Percentiles rank a stretch among this genome's conserved stretches.
Evolutionary conservation across 2,113 vertebrate genomes (phyloP).

Genomic region (Planiliza haematocheilus): DNA sequence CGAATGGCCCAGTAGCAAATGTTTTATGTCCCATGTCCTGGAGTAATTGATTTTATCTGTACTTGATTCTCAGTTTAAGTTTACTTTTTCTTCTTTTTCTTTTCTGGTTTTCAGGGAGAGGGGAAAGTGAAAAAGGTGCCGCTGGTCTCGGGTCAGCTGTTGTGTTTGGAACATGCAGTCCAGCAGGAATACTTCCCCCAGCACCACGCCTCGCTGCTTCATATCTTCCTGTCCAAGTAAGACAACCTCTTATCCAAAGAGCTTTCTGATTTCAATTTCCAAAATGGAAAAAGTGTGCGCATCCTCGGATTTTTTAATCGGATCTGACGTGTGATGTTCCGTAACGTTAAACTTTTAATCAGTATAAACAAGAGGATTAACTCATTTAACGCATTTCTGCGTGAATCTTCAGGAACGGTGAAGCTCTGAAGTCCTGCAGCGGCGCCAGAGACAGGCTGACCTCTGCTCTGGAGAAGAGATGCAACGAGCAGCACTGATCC

Average conservation of each 20-base stretch:
- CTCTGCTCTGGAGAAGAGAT: constrained; percentile 64
- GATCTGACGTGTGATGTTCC: too few relatives aligned
- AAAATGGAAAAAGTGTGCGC: too few relatives aligned
- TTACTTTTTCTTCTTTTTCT: background rate
- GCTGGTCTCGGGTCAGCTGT: constrained; percentile 89
- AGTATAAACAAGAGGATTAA: too few relatives aligned
- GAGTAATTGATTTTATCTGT: background rate
- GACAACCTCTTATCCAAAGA: constrained; percentile 30
- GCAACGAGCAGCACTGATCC: constrained; percentile 6
- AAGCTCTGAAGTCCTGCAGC: constrained; percentile 68
- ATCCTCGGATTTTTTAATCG: too few relatives aligned
- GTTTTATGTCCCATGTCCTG: too few relatives aligned
- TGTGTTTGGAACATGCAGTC: constrained; percentile 90
- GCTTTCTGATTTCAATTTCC: too few relatives aligned
- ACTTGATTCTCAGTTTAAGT: too few relatives aligned
- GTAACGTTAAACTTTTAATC: too few relatives aligned
- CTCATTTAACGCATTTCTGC: background rate
- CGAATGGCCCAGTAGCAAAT: too few relatives aligned
- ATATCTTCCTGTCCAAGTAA: constrained; percentile 91
- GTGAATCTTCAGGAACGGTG: constrained; percentile 63
- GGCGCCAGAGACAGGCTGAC: constrained; percentile 65
- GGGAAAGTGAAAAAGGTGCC: constrained; percentile 86
- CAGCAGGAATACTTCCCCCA: constrained; percentile 93
- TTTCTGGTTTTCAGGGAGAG: constrained; percentile 88
- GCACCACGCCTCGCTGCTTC: constrained; percentile 85